Base-by-base conservation (phyloP, 2,797 vertebrate genomes). In the Pagetopsis macropterus region DNA sequence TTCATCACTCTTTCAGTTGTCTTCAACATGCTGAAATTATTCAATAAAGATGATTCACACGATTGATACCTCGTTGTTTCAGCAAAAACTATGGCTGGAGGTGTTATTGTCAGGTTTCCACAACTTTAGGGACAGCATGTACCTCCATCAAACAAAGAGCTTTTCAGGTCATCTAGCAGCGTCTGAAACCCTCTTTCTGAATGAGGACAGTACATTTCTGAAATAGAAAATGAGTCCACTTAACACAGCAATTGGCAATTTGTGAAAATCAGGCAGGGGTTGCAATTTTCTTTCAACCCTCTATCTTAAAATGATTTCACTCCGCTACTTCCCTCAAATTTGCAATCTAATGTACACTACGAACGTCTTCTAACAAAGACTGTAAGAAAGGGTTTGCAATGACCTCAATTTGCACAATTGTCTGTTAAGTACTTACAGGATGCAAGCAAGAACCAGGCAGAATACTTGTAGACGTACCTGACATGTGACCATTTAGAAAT, bases 41-140 rank as follows among this genome's bases (percentile, higher is more conserved):
- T 55, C 12, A n/a, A 15, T 1, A 37, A 37, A 37, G 14, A 11
- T 12, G 40, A 19, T 17, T 46, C 41, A 3, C 13, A 5, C 3
- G 16, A 46, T 16, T 44, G 46, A 8, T 27, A 15, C 21, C 4
- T 46, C 13, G 12, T 33, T 69, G 15, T 58, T 16, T 52, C 1
- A 70, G 58, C n/a, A 54, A 62, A 62, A 14, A 45, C 57, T 37
- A 43, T 12, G 52, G 40, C 40, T 31, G 23, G 49, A 71, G 59
- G 0, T n/a, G 1, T 67, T 72, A 15, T 23, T 2, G 3, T 46
- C 15, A 1, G 9, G 33, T 37, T 37, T 37, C 33, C 33, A 37
- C 33, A 37, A 37, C 33, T 37, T 37, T 37, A 37, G 33, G 33
- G 33, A 37, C 7, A 37, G 7, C 33, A 37, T 37, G 33, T 37